These are phyloP conservation scores for Drosophila guanche DNA, from an alignment of 1,140 invertebrate genomes.

Conservation along the genomic window DNA sequence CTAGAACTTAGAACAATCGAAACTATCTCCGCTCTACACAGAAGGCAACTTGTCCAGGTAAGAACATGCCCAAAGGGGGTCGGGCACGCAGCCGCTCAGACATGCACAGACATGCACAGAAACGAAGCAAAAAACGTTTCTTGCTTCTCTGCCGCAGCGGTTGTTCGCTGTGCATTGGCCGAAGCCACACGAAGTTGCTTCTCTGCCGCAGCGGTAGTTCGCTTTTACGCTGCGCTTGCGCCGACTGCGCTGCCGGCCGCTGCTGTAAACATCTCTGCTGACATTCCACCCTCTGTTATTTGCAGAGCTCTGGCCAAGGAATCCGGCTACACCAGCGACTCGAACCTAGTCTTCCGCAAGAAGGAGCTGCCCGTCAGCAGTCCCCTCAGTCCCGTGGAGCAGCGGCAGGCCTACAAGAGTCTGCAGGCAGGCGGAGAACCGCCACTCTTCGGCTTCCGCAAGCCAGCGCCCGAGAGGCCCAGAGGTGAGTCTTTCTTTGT, in stretches of 20 bases:
- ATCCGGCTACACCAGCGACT: slow-evolving; percentile 95
- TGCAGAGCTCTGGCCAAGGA: slow-evolving; percentile 88
- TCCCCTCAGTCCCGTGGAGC: slow-evolving; percentile 90
- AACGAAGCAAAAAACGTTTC: too few species aligned
- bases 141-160: too few species aligned
- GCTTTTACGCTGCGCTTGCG: background rate
- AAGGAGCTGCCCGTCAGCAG: slow-evolving; percentile 87
- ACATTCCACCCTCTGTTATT: background rate
- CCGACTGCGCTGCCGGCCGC: too few species aligned
- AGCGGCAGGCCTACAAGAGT: slow-evolving; percentile 91
- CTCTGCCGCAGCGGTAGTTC: too few species aligned
- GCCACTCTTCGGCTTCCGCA: slow-evolving; percentile 93
- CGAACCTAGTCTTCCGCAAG: slow-evolving; percentile 92
- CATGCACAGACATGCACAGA: too few species aligned
- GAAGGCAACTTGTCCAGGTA: slow-evolving; percentile 83
- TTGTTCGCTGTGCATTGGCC: too few species aligned
- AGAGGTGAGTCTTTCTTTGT: slow-evolving; percentile 87
- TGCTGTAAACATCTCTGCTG: too few species aligned
- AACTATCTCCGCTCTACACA: slow-evolving; percentile 84
- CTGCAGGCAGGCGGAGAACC: slow-evolving; percentile 96
- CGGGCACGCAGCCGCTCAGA: too few species aligned
- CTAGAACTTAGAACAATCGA: slow-evolving; percentile 87
- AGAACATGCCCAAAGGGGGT: background rate
- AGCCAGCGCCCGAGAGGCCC: slow-evolving; percentile 92
- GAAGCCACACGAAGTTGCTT: too few species aligned